A percentile compares a stretch with the other conserved stretches of the same genome.
Conservation (phyloP, 1,140 invertebrate genomes). For the Zaprionus lachaisei region DNA sequence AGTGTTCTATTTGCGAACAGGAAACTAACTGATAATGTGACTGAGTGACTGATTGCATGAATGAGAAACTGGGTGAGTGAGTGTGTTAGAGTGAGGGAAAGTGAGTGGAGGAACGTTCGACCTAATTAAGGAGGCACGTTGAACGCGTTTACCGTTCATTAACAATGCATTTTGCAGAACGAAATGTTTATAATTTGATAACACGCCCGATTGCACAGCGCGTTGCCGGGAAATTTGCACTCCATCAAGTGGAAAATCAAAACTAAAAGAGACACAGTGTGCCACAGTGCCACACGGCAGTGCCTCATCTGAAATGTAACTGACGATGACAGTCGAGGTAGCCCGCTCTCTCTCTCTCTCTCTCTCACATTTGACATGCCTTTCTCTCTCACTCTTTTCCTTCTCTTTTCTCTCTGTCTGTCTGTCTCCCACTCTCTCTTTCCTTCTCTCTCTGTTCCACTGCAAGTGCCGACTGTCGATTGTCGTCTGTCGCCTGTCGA, state of each 20-base stretch:
- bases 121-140: constrained; percentile 66
- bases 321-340: background rate
- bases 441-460: background rate
- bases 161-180: constrained; percentile 67
- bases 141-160: constrained; percentile 49
- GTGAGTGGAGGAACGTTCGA: constrained; percentile 22
- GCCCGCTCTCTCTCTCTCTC: background rate
- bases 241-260: constrained; percentile 83
- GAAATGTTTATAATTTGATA: constrained; percentile 77
- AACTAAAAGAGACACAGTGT: constrained; percentile 53
- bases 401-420: background rate
- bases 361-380: background rate
- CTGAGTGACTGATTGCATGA: constrained; percentile 10
- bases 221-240: constrained; percentile 63
- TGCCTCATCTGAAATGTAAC: background rate
- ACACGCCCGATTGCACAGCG: constrained; percentile 61
- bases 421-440: background rate
- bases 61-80: constrained; percentile 1
- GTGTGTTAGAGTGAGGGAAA: background rate
- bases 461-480: constrained; percentile 7
- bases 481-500: constrained; percentile 18
- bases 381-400: background rate
- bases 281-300: constrained; percentile 12
- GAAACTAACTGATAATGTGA: constrained; percentile 18
- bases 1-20: background rate